Base-by-base conservation (phyloP, 2,888 invertebrate genomes). In the Prostheceraeus crozeri region DNA sequence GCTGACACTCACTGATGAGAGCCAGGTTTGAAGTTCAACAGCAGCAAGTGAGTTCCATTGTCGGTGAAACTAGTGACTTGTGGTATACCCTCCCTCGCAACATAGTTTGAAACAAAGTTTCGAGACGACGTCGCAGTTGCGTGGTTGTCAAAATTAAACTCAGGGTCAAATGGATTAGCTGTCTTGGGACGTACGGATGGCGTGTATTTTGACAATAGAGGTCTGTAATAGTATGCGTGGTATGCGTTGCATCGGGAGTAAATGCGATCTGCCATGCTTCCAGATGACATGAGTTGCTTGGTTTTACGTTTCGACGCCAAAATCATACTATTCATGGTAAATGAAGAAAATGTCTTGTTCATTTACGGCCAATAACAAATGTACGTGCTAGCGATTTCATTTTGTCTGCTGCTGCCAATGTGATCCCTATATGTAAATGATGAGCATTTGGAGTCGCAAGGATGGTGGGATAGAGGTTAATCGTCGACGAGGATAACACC, bases 31-130 rank as follows among this genome's bases (percentile, higher is more conserved):
- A 10, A 54, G 45, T 21, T 54, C 19, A n/a, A 33, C 33, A 10
- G 31, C 31, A 16, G 3, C 21, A 46, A 54, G 19, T 54, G 54
- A 4, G 31, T 54, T 35, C 54, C 35, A 40, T 54, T 54, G 54
- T 54, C 54, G 10, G 54, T 8, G 19, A 54, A 28, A n/a, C n/a
- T n/a, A 6, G 25, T 21, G n/a, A 51, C 27, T 51, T 51, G 52
- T 51, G 52, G 23, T 23, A 54, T 51, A 6, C 45, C 45, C 19
- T 35, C 54, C 35, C 54, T 54, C 31, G 54, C 6, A 40, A 54
- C 27, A 48, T 28, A 10, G 25, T 48, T 14, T 21, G 48, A 4
- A 48, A 14, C 4, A 14, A 25, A n/a, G n/a, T n/a, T n/a, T n/a
- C n/a, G n/a, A n/a, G n/a, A n/a, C n/a, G n/a, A n/a, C n/a, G n/a